phyloP scores from a whole-genome alignment of 2,797 vertebrate genomes.

The Notolepis coatsorum region DNA sequence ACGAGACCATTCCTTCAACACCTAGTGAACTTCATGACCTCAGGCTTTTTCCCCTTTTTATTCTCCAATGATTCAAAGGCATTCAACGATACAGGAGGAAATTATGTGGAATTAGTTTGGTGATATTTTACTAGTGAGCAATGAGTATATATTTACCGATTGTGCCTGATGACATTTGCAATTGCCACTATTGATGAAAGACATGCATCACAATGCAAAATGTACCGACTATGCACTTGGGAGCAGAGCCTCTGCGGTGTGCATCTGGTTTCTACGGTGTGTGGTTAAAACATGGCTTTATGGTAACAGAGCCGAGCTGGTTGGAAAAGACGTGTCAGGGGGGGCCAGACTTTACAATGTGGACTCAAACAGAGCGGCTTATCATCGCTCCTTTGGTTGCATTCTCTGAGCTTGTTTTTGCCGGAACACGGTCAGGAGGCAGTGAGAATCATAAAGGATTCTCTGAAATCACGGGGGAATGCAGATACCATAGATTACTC shows the following conservation, averaged over 20 bases:
- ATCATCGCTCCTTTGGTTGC: too few relatives aligned
- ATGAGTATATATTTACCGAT: too few relatives aligned
- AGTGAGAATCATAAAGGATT: slow-evolving; percentile 20
- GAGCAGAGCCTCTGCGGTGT: slow-evolving; percentile 12
- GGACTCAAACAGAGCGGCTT: too few relatives aligned
- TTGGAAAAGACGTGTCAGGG: neutral
- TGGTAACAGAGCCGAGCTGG: slow-evolving; percentile 42
- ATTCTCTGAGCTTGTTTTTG: too few relatives aligned
- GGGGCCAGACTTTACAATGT: slow-evolving; percentile 29
- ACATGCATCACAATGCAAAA: neutral
- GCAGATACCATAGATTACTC: slow-evolving; percentile 13
- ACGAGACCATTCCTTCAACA: neutral
- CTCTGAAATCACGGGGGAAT: slow-evolving; percentile 24
- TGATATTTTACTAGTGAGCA: too few relatives aligned
- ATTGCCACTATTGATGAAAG: neutral
- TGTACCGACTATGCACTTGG: slow-evolving; percentile 26
- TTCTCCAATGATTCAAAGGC: too few relatives aligned
- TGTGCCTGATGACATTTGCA: too few relatives aligned
- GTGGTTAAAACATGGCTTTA: slow-evolving; percentile 46
- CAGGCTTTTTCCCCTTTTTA: neutral
- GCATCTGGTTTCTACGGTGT: slow-evolving; percentile 38
- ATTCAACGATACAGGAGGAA: too few relatives aligned
- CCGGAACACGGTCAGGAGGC: neutral
- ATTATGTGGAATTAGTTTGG: too few relatives aligned
- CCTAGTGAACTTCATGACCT: neutral